These are phyloP conservation scores for Amblyjoppa fuscipennis DNA, from an alignment of 2,888 invertebrate species.

Conservation along the genomic window DNA sequence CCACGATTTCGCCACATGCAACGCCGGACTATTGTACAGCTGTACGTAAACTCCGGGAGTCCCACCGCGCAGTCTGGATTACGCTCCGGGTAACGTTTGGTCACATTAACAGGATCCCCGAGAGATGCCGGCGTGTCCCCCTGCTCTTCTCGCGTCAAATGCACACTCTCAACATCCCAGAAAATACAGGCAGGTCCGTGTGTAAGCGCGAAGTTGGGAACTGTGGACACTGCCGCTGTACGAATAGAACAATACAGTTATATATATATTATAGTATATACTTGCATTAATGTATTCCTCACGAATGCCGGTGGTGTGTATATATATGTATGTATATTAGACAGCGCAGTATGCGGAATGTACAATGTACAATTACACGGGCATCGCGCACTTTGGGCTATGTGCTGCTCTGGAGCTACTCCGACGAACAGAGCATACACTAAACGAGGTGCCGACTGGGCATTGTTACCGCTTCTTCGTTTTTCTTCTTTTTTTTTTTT, in stretches of 20 bases:
- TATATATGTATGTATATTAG: slow-evolving; percentile 15
- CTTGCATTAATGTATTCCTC: slow-evolving; percentile 41
- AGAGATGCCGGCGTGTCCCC: slow-evolving; percentile 30
- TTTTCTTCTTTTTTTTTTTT: slow-evolving; percentile 18
- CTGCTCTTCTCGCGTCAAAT: slow-evolving; percentile 27
- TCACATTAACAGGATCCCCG: slow-evolving; percentile 66
- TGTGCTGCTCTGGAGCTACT: slow-evolving; percentile 11
- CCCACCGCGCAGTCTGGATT: slow-evolving; percentile 59
- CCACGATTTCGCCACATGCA: slow-evolving; percentile 46
- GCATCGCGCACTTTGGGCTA: slow-evolving; percentile 43
- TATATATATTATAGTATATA: slow-evolving; percentile 33
- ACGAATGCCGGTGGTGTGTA: slow-evolving; percentile 23
- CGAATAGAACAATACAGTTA: slow-evolving; percentile 45
- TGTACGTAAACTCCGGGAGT: slow-evolving; percentile 60
- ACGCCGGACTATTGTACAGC: slow-evolving; percentile 51
- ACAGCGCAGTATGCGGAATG: slow-evolving; percentile 48
- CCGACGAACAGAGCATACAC: slow-evolving; percentile 28
- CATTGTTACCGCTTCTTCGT: slow-evolving; percentile 19
- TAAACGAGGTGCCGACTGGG: slow-evolving; percentile 61
- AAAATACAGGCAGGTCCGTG: slow-evolving; percentile 19
- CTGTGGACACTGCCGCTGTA: slow-evolving; percentile 27
- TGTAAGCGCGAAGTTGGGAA: slow-evolving; percentile 32
- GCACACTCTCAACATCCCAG: slow-evolving; percentile 35
- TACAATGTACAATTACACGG: slow-evolving; percentile 59
- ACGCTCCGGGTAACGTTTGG: slow-evolving; percentile 65